Percentiles rank a stretch among this genome's conserved stretches.
Evolutionary conservation across 2,888 invertebrate species (phyloP).

Genomic region (Hyalella azteca): DNA sequence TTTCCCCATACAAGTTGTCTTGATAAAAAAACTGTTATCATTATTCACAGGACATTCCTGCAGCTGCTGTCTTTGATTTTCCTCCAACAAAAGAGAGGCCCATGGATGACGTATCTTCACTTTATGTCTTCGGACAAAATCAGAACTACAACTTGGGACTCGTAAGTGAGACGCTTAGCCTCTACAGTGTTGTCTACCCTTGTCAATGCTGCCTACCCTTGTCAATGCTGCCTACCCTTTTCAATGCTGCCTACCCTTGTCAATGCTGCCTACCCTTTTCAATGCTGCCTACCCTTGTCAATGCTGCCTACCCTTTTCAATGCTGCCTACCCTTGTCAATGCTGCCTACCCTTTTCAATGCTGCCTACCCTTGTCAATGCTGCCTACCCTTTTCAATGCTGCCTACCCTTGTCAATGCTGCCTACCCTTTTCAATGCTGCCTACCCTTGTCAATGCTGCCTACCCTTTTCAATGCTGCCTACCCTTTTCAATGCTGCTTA

Average conservation of each 20-base stretch:
- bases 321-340: too few species aligned
- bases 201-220: neutral
- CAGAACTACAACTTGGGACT: constrained; percentile 19
- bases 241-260: neutral
- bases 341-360: too few species aligned
- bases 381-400: too few species aligned
- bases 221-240: neutral
- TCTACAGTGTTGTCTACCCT: too few species aligned
- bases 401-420: too few species aligned
- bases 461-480: too few species aligned
- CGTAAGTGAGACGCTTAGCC: neutral
- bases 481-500: too few species aligned
- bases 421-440: too few species aligned
- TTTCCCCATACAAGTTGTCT: neutral
- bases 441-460: too few species aligned
- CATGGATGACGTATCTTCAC: neutral
- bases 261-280: neutral
- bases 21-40: neutral
- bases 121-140: constrained; percentile 16
- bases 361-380: too few species aligned
- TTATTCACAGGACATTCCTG: neutral
- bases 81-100: neutral
- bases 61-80: neutral
- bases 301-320: neutral
- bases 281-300: neutral